Evolutionary conservation across 2,797 vertebrate species (phyloP).

Genomic region (Helicolenus hilgendorfi): DNA sequence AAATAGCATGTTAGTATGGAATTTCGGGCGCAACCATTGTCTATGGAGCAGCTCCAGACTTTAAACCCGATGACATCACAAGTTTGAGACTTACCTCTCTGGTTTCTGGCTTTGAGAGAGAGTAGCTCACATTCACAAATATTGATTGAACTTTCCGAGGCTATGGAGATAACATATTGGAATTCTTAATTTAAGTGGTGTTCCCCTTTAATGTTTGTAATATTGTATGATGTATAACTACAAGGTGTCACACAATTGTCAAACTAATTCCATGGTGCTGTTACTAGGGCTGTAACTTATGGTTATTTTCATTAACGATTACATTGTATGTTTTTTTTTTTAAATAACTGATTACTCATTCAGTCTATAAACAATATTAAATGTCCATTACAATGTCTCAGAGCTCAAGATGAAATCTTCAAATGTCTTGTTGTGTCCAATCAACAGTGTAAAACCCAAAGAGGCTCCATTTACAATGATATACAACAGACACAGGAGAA

Average conservation of each 20-base stretch:
- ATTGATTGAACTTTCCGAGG: too few relatives aligned
- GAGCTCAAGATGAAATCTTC: neutral
- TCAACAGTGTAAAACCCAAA: neutral
- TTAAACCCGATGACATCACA: too few relatives aligned
- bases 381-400: neutral
- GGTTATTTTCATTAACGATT: neutral
- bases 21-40: too few relatives aligned
- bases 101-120: too few relatives aligned
- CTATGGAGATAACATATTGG: too few relatives aligned
- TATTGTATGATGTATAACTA: neutral
- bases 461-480: neutral
- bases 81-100: too few relatives aligned
- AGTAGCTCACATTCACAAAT: too few relatives aligned
- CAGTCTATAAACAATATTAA: neutral
- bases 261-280: too few relatives aligned
- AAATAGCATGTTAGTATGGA: too few relatives aligned
- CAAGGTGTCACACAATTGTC: neutral
- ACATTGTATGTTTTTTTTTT: neutral
- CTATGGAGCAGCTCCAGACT: too few relatives aligned
- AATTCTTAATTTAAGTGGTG: too few relatives aligned
- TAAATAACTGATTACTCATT: neutral
- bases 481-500: neutral
- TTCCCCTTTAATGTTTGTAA: neutral
- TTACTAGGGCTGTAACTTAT: neutral
- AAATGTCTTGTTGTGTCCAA: neutral